Evolutionary conservation across 2,888 invertebrate species (phyloP), one percentile per base, ranked within the genome.

Genomic region (Saturnia pavonia): DNA sequence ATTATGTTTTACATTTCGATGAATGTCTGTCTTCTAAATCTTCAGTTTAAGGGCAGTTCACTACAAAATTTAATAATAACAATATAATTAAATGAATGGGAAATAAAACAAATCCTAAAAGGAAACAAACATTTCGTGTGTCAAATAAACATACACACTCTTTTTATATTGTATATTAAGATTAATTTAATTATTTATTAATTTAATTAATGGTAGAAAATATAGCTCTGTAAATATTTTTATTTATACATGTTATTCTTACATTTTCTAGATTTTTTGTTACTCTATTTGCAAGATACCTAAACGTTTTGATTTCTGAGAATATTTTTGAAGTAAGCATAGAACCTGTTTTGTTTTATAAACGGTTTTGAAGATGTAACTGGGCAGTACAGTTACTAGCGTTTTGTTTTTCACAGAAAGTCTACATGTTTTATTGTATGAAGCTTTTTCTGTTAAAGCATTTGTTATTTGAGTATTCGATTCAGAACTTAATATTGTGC

Each of bases 341-440:
- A 60, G 57, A 60, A 60, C 57, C 57, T 14, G 57, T 60, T 60
- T 25, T 27, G 12, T 22, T 27, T 60, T 60, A 57, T 22, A 60
- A 60, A 60, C 57, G 25, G 57, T 60, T 60, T 60, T 27, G 14
- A 60, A 60, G 27, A 60, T 27, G 27, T 60, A 60, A 60, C 57
- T 27, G 57, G 27, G 14, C 6, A 4, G 12, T 60, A 60, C 57
- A 27, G 25, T 25, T 27, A 27, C 11, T 27, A 60, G 19, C 12
- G 14, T 27, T 54, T n/a, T 51, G 51, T 54, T 22, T 54, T 60
- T 14, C 16, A 60, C 25, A 60, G 57, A 25, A 60, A 25, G 16
- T 27, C 25, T 60, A 12, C 25, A 60, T 60, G 27, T 27, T 60
- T 14, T 1, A 7, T 60, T 27, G 57, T 14, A 27, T 27, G 6